Evolutionary conservation across 1,140 invertebrate species (phyloP).

Genomic region (Drosophila virilis): DNA sequence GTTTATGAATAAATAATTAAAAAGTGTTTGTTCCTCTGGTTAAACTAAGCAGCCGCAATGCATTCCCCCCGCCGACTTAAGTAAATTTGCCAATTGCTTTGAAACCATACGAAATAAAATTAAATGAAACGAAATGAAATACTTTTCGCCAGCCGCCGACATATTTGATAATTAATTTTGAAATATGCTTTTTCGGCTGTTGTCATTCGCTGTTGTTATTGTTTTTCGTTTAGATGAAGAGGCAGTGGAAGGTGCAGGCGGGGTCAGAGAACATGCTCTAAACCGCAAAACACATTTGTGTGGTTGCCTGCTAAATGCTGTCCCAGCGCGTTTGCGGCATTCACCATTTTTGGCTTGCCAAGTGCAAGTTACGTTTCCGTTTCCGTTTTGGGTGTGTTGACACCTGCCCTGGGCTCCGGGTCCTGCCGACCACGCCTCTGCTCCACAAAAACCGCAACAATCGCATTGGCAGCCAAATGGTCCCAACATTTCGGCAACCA

Average conservation of each 20-base stretch:
- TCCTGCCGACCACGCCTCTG: not conserved
- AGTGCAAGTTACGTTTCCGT: slow-evolving; percentile 47
- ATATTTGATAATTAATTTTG: slow-evolving; percentile 48
- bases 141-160: slow-evolving; percentile 18
- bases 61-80: not conserved
- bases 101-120: slow-evolving; percentile 14
- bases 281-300: slow-evolving; percentile 36
- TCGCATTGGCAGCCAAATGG: slow-evolving; percentile 16
- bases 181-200: slow-evolving; percentile 14
- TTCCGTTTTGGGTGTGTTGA: slow-evolving; percentile 38
- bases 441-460: not conserved
- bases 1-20: slow-evolving; percentile 51
- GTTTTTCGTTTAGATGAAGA: not conserved
- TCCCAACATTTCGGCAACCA: slow-evolving; percentile 11
- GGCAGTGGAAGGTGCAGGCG: not conserved
- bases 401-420: slow-evolving; percentile 18
- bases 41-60: slow-evolving; percentile 30
- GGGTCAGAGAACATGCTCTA: slow-evolving; percentile 8
- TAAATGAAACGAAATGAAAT: slow-evolving; percentile 28
- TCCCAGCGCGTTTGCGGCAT: slow-evolving; percentile 12
- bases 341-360: slow-evolving; percentile 24
- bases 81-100: slow-evolving; percentile 19
- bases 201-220: not conserved
- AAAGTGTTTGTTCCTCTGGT: slow-evolving; percentile 48
- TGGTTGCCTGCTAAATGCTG: slow-evolving; percentile 24